These are phyloP conservation scores for Anaspis maculata DNA, from an alignment of 2,888 invertebrate species.

Conservation along the genomic window DNA sequence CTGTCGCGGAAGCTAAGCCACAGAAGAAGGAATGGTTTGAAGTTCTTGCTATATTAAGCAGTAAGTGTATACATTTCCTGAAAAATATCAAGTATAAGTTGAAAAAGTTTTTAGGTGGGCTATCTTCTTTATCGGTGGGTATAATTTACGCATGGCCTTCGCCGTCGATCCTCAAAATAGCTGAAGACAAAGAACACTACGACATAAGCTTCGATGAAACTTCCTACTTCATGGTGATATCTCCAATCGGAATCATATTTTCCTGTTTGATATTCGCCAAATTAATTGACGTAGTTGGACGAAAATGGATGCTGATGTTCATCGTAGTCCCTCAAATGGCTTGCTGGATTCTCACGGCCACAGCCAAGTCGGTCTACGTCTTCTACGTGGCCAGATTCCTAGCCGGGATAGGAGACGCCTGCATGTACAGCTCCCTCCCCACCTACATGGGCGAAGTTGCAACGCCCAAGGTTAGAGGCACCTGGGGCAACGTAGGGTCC, in stretches of 20 bases:
- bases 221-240: conserved; percentile 31
- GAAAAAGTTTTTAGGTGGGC: too few relatives aligned
- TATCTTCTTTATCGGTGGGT: too few relatives aligned
- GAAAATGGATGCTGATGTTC: conserved; percentile 21
- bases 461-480: conserved; percentile 28
- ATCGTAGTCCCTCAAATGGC: conserved; percentile 25
- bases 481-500: conserved; percentile 28
- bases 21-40: too few relatives aligned
- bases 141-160: too few relatives aligned
- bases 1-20: too few relatives aligned
- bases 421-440: conserved; percentile 25
- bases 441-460: conserved; percentile 30
- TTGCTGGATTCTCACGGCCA: conserved; percentile 22
- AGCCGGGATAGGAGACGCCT: conserved; percentile 26
- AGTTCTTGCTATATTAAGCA: too few relatives aligned
- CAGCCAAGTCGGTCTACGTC: conserved; percentile 23
- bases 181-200: conserved; percentile 20
- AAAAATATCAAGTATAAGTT: too few relatives aligned
- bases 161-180: too few relatives aligned
- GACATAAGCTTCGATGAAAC: conserved; percentile 31
- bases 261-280: conserved; percentile 13
- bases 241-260: conserved; percentile 19
- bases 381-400: conserved; percentile 29
- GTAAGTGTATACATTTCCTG: conserved; percentile 7
- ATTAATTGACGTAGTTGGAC: conserved; percentile 15